Evolutionary conservation across 2,888 invertebrate species (phyloP).

Genomic region (Piscicola geometra): DNA sequence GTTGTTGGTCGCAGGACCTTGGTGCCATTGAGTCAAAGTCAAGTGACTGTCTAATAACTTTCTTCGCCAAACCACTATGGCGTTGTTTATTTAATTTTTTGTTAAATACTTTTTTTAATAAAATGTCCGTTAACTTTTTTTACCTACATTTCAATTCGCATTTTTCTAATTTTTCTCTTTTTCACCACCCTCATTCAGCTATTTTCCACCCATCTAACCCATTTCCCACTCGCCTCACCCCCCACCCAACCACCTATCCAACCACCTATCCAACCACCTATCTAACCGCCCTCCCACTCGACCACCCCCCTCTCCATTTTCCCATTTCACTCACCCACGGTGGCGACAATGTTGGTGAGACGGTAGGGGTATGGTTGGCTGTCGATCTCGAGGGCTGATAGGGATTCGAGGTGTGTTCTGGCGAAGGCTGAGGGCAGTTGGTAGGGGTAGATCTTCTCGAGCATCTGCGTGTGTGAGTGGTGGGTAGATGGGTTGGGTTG

Average conservation of each 20-base stretch:
- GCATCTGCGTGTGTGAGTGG: background rate
- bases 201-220: no score
- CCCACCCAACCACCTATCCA: no score
- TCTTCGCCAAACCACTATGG: no score
- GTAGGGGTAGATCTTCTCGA: conserved; percentile 35
- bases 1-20: conserved; percentile 34
- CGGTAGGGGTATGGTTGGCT: conserved; percentile 34
- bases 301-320: no score
- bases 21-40: no score
- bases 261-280: no score
- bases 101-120: background rate
- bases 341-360: conserved; percentile 36
- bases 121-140: background rate
- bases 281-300: no score
- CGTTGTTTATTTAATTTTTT: background rate
- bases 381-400: conserved; percentile 37
- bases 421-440: conserved; percentile 37
- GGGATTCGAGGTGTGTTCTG: conserved; percentile 37
- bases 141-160: no score
- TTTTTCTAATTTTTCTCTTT: no score
- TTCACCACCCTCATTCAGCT: no score
- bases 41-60: no score
- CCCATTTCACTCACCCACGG: conserved; percentile 36
- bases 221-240: no score
- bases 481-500: background rate